Base-by-base conservation (phyloP, 2,797 vertebrate genomes). In the Astyanax mexicanus region DNA sequence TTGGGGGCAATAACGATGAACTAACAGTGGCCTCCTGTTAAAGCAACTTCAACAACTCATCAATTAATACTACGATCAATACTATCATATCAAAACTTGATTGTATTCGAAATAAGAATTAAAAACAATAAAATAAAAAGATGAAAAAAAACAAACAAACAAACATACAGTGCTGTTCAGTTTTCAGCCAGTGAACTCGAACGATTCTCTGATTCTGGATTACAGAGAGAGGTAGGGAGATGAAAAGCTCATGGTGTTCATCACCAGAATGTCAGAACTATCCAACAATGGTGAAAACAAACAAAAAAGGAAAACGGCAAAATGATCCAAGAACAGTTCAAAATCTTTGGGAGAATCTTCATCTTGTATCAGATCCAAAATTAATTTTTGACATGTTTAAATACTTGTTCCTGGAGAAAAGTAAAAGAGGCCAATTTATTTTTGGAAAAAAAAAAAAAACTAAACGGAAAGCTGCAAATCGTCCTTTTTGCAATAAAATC, bases 151-250 rank as follows among this genome's bases (percentile, higher is more conserved):
- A 47, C 70, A n/a, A n/a, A n/a, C 35, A 12, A 10, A 2, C 32
- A 32, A 5, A 67, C 21, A 13, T 47, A 49, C 69, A 47, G 77
- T 37, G 68, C 47, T 9, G 32, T 49, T 69, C n/a, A 51, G 32
- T 49, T 57, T 38, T 52, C 73, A 77, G 29, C 40, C 32, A 44
- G 68, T 64, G 45, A 71, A 25, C 9, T 15, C 19, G 23, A 35
- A 42, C 38, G 47, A 69, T 70, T 29, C 2, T 32, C n/a, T 71
- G 57, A 51, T 9, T 55, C 74, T 45, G 58, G 42, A 23, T 76
- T 57, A 45, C 72, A 60, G 77, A 9, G 25, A 44, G 78, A 83
- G 81, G 78, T 78, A 80, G 81, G 40, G 68, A 57, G 32, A 51
- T 49, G 60, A 79, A 71, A 32, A 17, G 44, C 15, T 77, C 10